Evolutionary conservation across 53 echinoderm and acorn worm genomes (phyloP).

Genomic region (Apostichopus leukothele): DNA sequence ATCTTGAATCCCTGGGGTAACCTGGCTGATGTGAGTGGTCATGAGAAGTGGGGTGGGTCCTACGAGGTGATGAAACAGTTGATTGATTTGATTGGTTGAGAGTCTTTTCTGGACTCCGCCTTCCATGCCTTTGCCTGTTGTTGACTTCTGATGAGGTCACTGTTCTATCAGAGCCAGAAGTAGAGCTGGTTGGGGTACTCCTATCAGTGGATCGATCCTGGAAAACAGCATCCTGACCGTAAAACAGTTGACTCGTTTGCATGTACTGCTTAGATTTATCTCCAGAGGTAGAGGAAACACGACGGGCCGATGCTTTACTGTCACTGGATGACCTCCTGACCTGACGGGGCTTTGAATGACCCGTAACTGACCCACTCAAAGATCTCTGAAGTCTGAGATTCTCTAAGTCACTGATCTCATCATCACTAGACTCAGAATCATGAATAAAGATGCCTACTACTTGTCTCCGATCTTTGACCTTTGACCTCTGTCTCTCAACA

Average conservation of each 20-base stretch:
- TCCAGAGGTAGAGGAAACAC: constrained; percentile 6
- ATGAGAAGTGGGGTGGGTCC: constrained; percentile 44
- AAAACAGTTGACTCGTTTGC: constrained; percentile 44
- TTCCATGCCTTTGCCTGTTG: constrained; percentile 26
- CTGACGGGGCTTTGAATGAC: constrained; percentile 55
- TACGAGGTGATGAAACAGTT: constrained; percentile 48
- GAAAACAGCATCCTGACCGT: constrained; percentile 45
- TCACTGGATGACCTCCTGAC: constrained; percentile 80
- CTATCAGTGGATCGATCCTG: constrained; percentile 31
- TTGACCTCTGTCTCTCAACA: constrained; percentile 46
- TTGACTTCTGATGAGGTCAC: constrained; percentile 43
- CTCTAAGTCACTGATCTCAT: constrained; percentile 64
- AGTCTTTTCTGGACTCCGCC: constrained; percentile 34
- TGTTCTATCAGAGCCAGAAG: constrained; percentile 33
- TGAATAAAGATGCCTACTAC: constrained; percentile 76
- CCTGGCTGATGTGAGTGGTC: constrained; percentile 5
- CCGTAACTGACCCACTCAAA: constrained; percentile 46
- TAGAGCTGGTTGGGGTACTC: constrained; percentile 38
- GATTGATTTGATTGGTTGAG: constrained; percentile 49
- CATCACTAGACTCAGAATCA: constrained; percentile 84
- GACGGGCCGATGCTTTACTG: constrained; percentile 60
- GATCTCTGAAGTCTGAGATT: constrained; percentile 59
- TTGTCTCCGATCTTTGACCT: constrained; percentile 44
- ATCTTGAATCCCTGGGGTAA: not conserved
- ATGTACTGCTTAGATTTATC: constrained; percentile 42